Base-by-base conservation (phyloP, 2,888 invertebrate genomes). In the Smittia aterrima region DNA sequence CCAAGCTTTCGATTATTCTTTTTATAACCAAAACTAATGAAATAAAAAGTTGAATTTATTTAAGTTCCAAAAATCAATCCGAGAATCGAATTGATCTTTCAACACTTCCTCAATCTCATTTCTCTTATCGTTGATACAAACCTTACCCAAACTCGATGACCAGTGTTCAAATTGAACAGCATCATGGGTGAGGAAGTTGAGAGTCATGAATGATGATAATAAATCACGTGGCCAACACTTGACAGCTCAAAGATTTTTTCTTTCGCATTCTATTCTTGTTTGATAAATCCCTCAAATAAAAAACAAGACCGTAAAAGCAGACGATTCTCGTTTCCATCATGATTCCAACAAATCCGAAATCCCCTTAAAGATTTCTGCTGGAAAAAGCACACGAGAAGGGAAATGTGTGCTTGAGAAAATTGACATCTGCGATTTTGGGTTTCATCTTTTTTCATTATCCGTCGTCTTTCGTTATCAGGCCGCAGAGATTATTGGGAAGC, bases 181-280 rank as follows among this genome's bases (percentile, higher is more conserved):
- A n/a, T 32, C 32, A 32, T 32, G 32, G 32, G 32, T 32, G 32
- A 32, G 32, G n/a, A 70, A 16, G 41, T 70, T 13, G 18, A 70
- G 47, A 70, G 47, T 70, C 54, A 20, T 67, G 40, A 38, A 20
- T 18, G 40, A 68, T 47, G 24, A 20, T 68, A 68, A 68, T 68
- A 68, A 68, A 68, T 68, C 68, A 68, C 68, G 47, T 38, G 66
- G 27, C 40, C 68, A 24, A 47, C 24, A 41, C 41, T 68, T 68
- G 68, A 68, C 68, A 68, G 68, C 68, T 68, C 7, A 47, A 47
- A 47, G 47, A 47, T 47, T 47, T 47, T 47, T 47, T 47, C 47
- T 47, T 32, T 32, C 47, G 7, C 47, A 47, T 47, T 47, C 47
- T 47, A 11, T n/a, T n/a, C 16, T 11, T 47, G 47, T 16, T 47